Base-by-base conservation (phyloP, 2,888 invertebrate genomes). In the Craniophora ligustri region DNA sequence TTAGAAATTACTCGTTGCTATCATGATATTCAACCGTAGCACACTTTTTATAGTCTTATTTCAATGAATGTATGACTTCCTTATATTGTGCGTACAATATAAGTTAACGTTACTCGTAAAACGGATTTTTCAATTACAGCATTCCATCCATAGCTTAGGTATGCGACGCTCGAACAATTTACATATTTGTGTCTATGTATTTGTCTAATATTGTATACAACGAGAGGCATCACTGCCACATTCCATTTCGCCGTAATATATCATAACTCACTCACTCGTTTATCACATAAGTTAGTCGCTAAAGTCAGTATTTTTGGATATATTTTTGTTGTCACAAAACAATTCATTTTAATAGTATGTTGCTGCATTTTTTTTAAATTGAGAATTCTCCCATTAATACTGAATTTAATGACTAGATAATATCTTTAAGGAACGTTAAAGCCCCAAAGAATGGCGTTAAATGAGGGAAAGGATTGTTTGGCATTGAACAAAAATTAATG, bases 61-160 rank as follows among this genome's bases (percentile, higher is more conserved):
- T 71, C 48, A 56, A 36, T 38, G 26, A 68, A 45, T 36, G 40
- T 59, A 57, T 70, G 59, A 78, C 77, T 81, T 79, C 67, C 78
- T 77, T 80, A 69, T 81, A 80, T 82, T 81, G 80, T 73, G 21
- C 35, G 40, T 53, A 40, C 73, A 79, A 82, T 78, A 79, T 81
- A 78, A 78, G 79, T 64, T 69, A 80, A 80, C 44, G 78, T 82
- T 78, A 60, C 51, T 58, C 49, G 59, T 63, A 61, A 63, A 60
- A 50, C 65, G 64, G 51, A 66, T 60, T 67, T 48, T 72, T 73
- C 62, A 65, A 73, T 71, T 70, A 69, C 72, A 67, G 81, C 82
- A 86, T 86, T 87, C 86, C 86, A 86, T 85, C 87, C 84, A 83
- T 75, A 76, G 72, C 51, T 62, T 70, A 68, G 59, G 71, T 66